Percentiles rank a stretch among this genome's conserved stretches.
phyloP scores from a whole-genome alignment of 2,797 vertebrate genomes.

The Sparidentex hasta region DNA sequence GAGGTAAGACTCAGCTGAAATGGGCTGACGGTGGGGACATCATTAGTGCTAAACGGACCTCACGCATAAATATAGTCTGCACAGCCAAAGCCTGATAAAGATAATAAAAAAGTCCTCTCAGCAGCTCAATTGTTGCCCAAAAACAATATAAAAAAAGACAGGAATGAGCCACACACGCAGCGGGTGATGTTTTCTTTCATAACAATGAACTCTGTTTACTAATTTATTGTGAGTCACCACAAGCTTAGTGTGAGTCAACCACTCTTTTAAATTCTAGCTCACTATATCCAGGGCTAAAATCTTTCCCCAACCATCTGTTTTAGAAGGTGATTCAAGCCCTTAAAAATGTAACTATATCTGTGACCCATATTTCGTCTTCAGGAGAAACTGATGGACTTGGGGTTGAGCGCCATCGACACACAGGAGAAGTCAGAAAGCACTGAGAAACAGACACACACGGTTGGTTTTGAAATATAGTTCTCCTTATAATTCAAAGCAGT shows the following conservation, averaged over 20 bases:
- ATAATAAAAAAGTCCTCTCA: not conserved
- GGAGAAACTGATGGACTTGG: not conserved
- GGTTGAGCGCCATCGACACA: not conserved
- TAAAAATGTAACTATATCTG: no score
- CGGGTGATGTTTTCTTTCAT: not conserved
- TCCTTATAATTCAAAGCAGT: not conserved
- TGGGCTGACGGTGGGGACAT: slow-evolving; percentile 1
- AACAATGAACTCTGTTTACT: not conserved
- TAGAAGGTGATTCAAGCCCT: not conserved
- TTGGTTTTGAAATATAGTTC: not conserved
- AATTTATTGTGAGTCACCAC: not conserved
- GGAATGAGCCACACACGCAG: not conserved
- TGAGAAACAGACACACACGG: not conserved
- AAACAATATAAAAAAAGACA: not conserved
- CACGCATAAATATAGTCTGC: not conserved
- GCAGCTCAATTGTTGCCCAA: not conserved
- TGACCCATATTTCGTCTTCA: not conserved
- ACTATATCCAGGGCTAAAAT: not conserved
- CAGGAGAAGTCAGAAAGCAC: not conserved
- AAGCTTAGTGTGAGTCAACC: not conserved
- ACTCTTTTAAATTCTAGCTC: not conserved
- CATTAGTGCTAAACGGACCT: not conserved
- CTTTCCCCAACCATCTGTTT: not conserved
- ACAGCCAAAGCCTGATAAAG: not conserved
- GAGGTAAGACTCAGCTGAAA: no score